A percentile compares a stretch with the other conserved stretches of the same genome.
Conservation (phyloP, 2,888 invertebrate genomes). For the Eumacrocentrus americanus region DNA sequence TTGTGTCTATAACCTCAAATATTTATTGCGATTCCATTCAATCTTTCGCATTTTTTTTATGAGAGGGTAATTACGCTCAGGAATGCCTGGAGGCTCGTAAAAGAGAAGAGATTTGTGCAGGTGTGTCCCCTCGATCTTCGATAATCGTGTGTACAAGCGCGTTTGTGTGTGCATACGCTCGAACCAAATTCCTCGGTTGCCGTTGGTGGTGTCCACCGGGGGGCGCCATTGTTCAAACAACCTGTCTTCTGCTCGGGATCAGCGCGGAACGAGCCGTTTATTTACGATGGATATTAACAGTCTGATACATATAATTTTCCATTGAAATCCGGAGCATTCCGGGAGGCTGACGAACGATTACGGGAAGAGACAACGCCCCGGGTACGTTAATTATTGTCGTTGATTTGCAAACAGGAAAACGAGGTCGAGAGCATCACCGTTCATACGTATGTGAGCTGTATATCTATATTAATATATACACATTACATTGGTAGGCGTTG, state of each 20-base stretch:
- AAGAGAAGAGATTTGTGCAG: neutral
- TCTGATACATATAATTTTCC: neutral
- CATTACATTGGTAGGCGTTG: slow-evolving; percentile 48
- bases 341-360: neutral
- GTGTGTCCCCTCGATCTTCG: neutral
- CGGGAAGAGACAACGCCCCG: neutral
- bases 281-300: slow-evolving; percentile 7
- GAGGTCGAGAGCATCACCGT: slow-evolving; percentile 21
- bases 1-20: too few species aligned
- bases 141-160: neutral
- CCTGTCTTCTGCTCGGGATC: slow-evolving; percentile 2
- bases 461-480: neutral
- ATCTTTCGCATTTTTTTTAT: too few species aligned
- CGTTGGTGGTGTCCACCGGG: slow-evolving; percentile 8
- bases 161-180: neutral
- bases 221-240: slow-evolving; percentile 30
- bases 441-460: too few species aligned
- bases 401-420: neutral
- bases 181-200: slow-evolving; percentile 6
- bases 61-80: neutral
- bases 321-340: neutral
- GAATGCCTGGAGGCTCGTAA: neutral
- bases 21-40: too few species aligned
- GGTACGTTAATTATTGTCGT: neutral
- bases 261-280: slow-evolving; percentile 1